phyloP scores from a whole-genome alignment of 1,140 invertebrate genomes.

The Apolygus lucorum region DNA sequence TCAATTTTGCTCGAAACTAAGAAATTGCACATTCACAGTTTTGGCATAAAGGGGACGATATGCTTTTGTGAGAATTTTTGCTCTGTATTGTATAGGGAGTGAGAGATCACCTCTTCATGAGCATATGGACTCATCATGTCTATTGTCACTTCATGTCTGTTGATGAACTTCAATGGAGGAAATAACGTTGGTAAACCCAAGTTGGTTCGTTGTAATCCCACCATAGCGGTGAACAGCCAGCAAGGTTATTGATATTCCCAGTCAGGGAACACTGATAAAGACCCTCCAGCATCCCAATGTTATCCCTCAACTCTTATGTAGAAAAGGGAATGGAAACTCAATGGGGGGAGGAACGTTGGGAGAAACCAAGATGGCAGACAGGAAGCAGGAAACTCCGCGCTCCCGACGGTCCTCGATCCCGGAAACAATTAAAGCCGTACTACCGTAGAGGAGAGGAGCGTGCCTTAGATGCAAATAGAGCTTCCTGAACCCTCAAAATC shows the following conservation, averaged over 20 bases:
- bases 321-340: neutral
- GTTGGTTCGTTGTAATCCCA: too few relatives aligned
- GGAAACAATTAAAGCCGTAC: slow-evolving; percentile 16
- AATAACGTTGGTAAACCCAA: too few relatives aligned
- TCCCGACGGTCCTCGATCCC: slow-evolving; percentile 14
- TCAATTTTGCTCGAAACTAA: too few relatives aligned
- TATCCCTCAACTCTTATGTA: neutral
- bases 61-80: too few relatives aligned
- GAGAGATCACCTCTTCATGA: too few relatives aligned
- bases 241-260: neutral
- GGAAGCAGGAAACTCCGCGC: slow-evolving; percentile 12
- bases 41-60: too few relatives aligned
- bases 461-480: slow-evolving; percentile 16
- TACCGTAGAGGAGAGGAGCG: neutral
- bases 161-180: too few relatives aligned
- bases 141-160: too few relatives aligned
- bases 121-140: too few relatives aligned
- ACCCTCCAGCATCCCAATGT: neutral
- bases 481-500: slow-evolving; percentile 8
- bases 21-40: too few relatives aligned
- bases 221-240: too few relatives aligned
- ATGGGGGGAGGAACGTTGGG: neutral
- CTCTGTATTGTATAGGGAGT: too few relatives aligned
- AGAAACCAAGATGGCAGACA: slow-evolving; percentile 2
- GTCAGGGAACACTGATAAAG: neutral